Evolutionary conservation across 2,888 invertebrate species (phyloP), one percentile per base, ranked within the genome.

Genomic region (Rotaria sp.): DNA sequence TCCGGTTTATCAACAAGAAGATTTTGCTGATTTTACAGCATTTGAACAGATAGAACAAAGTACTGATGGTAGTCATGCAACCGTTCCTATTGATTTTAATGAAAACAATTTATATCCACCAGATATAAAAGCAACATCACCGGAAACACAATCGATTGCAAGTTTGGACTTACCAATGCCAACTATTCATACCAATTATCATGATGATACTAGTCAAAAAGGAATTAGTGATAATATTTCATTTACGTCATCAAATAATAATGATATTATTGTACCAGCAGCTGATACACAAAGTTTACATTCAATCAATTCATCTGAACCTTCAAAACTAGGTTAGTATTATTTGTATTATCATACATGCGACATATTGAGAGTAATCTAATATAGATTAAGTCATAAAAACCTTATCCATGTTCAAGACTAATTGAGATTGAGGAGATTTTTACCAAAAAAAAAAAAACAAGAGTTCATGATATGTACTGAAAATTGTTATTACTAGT

Each of bases 141-240:
- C 80, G 24, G 80, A 80, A 15, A 45, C 45, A n/a, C 80, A 80
- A 80, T 80, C 80, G 3, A 41, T 80, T 2, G 41, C 80, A 11
- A 80, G 80, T 80, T 45, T 80, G 15, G 80, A 80, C 11, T 80
- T 80, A 80, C 45, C 80, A 7, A 80, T 45, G 26, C 45, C 80
- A 80, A 80, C 35, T 8, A 80, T 26, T 26, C 18, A 80, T 41
- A 80, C 13, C 26, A 45, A 5, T 45, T 5, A 45, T 45, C 45
- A 80, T n/a, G 80, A 80, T 80, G 45, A 80, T 80, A 67, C 67
- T 67, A 67, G 67, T 67, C 67, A 67, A 67, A 67, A 67, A 67
- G 67, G 67, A 7, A 67, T 35, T 7, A 67, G 67, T 21, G 67
- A 67, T 67, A 67, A 67, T 38, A 21, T 67, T 4, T 67, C 67